These are phyloP conservation scores for Uloborus diversus DNA, from an alignment of 1,140 invertebrate genomes.

Conservation along the genomic window DNA sequence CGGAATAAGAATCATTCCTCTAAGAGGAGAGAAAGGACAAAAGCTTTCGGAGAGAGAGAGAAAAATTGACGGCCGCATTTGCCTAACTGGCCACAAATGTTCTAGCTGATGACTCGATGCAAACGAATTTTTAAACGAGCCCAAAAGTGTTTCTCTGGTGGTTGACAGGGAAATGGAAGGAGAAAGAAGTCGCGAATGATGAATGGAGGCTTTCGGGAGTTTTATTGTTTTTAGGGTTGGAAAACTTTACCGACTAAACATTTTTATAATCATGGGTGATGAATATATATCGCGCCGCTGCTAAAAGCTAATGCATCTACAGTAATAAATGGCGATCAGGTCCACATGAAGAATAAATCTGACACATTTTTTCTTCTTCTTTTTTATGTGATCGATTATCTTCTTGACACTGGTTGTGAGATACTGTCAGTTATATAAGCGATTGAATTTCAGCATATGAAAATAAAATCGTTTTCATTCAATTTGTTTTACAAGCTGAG, in stretches of 20 bases:
- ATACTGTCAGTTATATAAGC: too few relatives aligned
- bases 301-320: constrained; percentile 45
- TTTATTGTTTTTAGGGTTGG: constrained; percentile 45
- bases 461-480: too few relatives aligned
- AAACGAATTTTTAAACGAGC: not conserved
- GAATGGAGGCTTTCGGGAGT: constrained; percentile 24
- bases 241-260: constrained; percentile 35
- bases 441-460: too few relatives aligned
- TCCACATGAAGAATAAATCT: not conserved
- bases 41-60: not conserved
- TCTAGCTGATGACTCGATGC: constrained; percentile 18
- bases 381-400: too few relatives aligned
- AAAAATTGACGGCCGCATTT: constrained; percentile 25
- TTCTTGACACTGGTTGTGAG: too few relatives aligned
- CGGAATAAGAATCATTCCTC: not conserved
- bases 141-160: not conserved
- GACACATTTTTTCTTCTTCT: not conserved
- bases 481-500: too few relatives aligned
- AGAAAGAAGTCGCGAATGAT: constrained; percentile 22
- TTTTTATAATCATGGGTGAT: constrained; percentile 54
- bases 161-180: not conserved
- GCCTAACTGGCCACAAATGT: constrained; percentile 19
- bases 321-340: constrained; percentile 30
- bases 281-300: constrained; percentile 40
- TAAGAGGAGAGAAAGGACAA: not conserved